Base-by-base conservation (phyloP, 1,140 invertebrate genomes). In the Globodera rostochiensis region DNA sequence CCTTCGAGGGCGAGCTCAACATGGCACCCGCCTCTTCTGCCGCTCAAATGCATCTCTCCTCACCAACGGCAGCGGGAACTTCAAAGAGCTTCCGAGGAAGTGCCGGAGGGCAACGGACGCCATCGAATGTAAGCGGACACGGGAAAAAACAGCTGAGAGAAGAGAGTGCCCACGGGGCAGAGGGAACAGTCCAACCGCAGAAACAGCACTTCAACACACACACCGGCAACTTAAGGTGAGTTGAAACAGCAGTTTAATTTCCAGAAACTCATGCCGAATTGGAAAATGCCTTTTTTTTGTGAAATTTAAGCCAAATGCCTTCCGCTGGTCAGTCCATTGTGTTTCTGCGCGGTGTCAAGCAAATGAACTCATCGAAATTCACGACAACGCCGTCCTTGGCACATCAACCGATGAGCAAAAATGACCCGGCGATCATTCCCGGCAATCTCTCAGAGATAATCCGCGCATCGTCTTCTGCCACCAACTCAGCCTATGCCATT, bases 1-100 rank as follows among this genome's bases (percentile, higher is more conserved):
- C 83, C 1, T 84, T 84, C 77, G 83, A 84, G 46, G 77, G 82
- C 7, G 83, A 85, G n/a, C 60, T 81, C n/a, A 13, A 13, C 21
- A 78, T 69, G 47, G 25, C 74, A 21, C 21, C 76, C 45, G 36
- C 71, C 19, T 36, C 76, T 15, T 64, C 80, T 50, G 66, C 50
- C 7, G 11, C 50, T 9, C 50, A 53, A 53, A 69, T 15, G 67
- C 67, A 69, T 21, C n/a, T 7, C 6, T 21, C 19, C 67, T 21
- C n/a, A 1, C n/a, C 67, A 45, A 21, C 67, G 19, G 19, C 19
- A 8, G 67, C 8, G 67, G 67, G 9, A 69, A 8, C n/a, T 15
- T 45, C 67, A 69, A 45, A 21, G 9, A 6, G 67, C 8, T 8
- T 8, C 67, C 7, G 19, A 6, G 19, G 19, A 8, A 69, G 8